phyloP scores from a whole-genome alignment of 2,888 invertebrate genomes.

The Neria commutata region DNA sequence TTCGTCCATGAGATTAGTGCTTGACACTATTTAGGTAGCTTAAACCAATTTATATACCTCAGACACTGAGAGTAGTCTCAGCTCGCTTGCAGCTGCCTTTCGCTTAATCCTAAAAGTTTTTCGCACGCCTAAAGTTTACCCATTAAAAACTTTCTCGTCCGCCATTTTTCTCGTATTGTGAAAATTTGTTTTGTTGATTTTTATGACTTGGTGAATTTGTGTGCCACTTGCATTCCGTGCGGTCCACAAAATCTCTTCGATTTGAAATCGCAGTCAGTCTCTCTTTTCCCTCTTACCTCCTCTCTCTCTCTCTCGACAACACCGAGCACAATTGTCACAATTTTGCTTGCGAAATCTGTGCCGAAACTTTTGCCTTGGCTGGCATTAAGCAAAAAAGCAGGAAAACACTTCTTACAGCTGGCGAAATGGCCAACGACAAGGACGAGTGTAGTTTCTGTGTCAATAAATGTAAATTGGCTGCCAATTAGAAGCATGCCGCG shows the following conservation, averaged over 20 bases:
- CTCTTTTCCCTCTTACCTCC: too few species aligned
- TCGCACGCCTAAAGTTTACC: constrained; percentile 33
- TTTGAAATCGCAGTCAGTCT: too few species aligned
- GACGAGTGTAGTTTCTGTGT: constrained; percentile 8
- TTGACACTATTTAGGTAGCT: neutral
- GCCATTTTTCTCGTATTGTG: constrained; percentile 19
- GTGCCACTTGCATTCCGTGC: neutral
- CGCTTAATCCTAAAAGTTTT: constrained; percentile 42
- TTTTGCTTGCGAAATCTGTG: neutral
- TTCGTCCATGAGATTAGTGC: constrained; percentile 14
- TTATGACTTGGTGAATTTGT: neutral
- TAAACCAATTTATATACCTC: too few species aligned
- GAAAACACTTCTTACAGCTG: neutral
- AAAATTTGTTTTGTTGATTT: neutral
- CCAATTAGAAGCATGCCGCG: constrained; percentile 39
- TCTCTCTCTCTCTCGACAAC: too few species aligned
- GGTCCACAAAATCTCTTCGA: neutral
- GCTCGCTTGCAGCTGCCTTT: too few species aligned
- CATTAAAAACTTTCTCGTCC: constrained; percentile 50
- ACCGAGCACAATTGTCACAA: neutral
- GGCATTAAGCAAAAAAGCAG: too few species aligned
- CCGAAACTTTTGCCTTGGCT: neutral
- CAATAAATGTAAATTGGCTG: constrained; percentile 48
- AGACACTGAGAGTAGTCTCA: too few species aligned
- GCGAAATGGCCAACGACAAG: neutral